Base-by-base conservation (phyloP, 2,888 invertebrate species). In the Cephus pygmeus region DNA sequence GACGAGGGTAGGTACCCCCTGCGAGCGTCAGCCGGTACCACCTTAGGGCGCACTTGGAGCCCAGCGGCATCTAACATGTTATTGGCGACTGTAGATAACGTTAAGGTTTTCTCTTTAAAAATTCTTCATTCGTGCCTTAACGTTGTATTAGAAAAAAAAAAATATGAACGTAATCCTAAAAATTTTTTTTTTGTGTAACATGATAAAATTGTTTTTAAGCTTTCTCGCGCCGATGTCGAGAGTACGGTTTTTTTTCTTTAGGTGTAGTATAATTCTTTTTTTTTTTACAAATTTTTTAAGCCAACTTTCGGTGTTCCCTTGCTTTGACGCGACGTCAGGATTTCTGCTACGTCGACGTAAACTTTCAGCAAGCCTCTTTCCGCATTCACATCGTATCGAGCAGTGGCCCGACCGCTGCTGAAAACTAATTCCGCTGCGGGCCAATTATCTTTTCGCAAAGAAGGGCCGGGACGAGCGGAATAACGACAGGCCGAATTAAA, bases 401-500 rank as follows among this genome's bases (percentile, higher is more conserved):
- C 71, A 40, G 34, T 11, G 69, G 71, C 69, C 69, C 71, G 31
- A 71, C 12, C 71, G 71, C 31, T 71, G 75, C 78, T 76, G 75
- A 75, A 79, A 82, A 81, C 78, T 79, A 79, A 82, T 82, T 81
- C 77, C 78, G 81, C 78, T 76, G 76, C 77, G 79, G 81, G 74
- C 79, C 79, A 83, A 83, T 82, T 82, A 83, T 81, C 79, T 75
- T 75, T 74, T 73, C 74, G 75, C 73, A 76, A 76, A 40, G 71
- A 78, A 79, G 74, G 73, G 77, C 69, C 75, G 40, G 31, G 71
- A 31, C 71, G 71, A 71, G 71, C 74, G 76, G 74, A 77, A 79
- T 76, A 79, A 80, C 78, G 79, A 76, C 80, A 75, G 56, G 77
- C 56, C 78, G 78, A 81, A 83, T 83, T 80, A 83, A 83, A 84